Evolutionary conservation across 2,113 vertebrate species (phyloP).

Genomic region (Leuciscus idus): DNA sequence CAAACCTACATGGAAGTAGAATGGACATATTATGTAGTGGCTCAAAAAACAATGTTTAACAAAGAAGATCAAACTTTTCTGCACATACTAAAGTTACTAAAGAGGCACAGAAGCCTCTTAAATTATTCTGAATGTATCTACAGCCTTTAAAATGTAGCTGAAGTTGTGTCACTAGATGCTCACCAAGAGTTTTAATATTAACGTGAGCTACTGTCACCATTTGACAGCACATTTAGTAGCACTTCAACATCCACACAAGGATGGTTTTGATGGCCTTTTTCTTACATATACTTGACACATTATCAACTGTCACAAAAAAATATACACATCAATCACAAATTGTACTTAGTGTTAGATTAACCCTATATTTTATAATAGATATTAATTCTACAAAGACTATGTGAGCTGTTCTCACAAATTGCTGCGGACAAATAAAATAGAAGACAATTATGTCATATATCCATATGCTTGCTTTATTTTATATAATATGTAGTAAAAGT

Average conservation of each 20-base stretch:
- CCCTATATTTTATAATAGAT: conserved; percentile 27
- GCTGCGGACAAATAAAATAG: conserved; percentile 16
- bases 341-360: conserved; percentile 3
- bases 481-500: conserved; percentile 42
- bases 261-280: conserved; percentile 52
- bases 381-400: conserved; percentile 4
- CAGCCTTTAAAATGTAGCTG: conserved; percentile 52
- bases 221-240: conserved; percentile 58
- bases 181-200: conserved; percentile 23
- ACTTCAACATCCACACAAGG: conserved; percentile 55
- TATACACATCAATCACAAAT: conserved; percentile 20
- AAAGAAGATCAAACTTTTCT: not conserved
- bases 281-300: conserved; percentile 36
- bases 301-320: not conserved
- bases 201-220: conserved; percentile 53
- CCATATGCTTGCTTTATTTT: conserved; percentile 59
- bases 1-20: conserved; percentile 84
- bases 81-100: not conserved
- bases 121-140: conserved; percentile 53
- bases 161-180: conserved; percentile 43
- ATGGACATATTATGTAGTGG: not conserved
- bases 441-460: conserved; percentile 18
- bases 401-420: conserved; percentile 31
- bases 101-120: conserved; percentile 21
- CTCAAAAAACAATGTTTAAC: conserved; percentile 11